Base-by-base conservation (phyloP, 1,140 invertebrate species). In the Drosophila pectinifera region DNA sequence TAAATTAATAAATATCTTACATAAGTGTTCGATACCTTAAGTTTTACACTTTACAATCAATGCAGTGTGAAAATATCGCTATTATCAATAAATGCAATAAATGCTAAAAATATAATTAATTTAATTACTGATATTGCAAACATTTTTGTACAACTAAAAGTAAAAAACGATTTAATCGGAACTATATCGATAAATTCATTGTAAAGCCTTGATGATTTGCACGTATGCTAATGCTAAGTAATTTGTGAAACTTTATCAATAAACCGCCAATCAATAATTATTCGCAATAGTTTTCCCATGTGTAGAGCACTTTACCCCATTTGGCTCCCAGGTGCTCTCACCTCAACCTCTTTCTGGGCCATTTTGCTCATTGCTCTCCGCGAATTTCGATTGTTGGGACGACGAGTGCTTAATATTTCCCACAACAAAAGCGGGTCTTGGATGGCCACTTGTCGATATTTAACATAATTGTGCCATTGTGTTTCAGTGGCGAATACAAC, bases 401-500 rank as follows among this genome's bases (percentile, higher is more conserved):
- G 34, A 73, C 80, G 79, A 88, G 83, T 89, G 70, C 62, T 88
- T 88, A 88, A 88, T 88, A 89, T 63, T 70, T 56, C 36, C 24
- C 49, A 59, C 46, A 85, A 84, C 80, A 84, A 84, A 85, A 85
- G 77, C 64, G 13, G 45, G 24, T 11, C 7, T 46, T 81, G 64
- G 73, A 54, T 51, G 56, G 51, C 70, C 84, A 88, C 83, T 88
- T 88, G 83, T 88, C 83, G 83, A 88, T 88, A 88, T 88, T 88
- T 88, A 88, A 88, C 83, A 89, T 88, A 88, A 88, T 88, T 88
- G 83, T 88, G 75, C 78, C 84, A 85, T 85, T 85, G 82, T 85
- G 49, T 51, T 51, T 65, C 57, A 68, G 46, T 31, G 28, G 13
- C 14, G 28, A 51, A 51, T 34, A 51, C 16, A 14, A 14, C 16